Evolutionary conservation across 2,888 invertebrate genomes (phyloP).

Genomic region (Calameuta pallipes): DNA sequence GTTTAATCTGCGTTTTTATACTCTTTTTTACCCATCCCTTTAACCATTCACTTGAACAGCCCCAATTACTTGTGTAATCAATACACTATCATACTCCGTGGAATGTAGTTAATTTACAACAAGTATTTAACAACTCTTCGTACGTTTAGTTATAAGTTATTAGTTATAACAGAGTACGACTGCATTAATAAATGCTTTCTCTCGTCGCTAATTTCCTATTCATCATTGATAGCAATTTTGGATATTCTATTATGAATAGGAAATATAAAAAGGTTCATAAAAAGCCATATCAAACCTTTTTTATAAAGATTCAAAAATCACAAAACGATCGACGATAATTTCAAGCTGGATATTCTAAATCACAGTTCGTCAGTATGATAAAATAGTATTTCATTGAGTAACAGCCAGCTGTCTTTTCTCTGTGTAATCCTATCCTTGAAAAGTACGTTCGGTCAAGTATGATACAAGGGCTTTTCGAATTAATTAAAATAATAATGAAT

Average conservation of each 20-base stretch:
- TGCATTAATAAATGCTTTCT: neutral
- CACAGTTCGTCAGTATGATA: neutral
- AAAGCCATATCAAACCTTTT: neutral
- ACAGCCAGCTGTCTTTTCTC: neutral
- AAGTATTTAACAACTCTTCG: neutral
- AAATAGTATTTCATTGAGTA: neutral
- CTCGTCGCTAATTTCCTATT: neutral
- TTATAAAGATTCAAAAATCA: neutral
- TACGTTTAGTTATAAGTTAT: neutral
- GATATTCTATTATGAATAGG: neutral
- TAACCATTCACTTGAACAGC: neutral
- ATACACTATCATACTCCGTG: neutral
- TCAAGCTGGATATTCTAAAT: neutral
- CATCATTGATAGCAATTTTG: neutral
- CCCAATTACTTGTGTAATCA: neutral
- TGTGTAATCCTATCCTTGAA: neutral
- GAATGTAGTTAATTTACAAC: neutral
- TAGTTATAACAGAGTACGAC: neutral
- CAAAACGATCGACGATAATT: neutral
- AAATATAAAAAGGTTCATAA: neutral
- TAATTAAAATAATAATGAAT: neutral
- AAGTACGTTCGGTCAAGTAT: neutral
- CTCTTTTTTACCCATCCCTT: neutral
- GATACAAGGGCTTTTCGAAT: neutral
- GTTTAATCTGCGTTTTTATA: neutral